Conservation (phyloP, 2,888 invertebrate genomes). For the Papilio elwesi region DNA sequence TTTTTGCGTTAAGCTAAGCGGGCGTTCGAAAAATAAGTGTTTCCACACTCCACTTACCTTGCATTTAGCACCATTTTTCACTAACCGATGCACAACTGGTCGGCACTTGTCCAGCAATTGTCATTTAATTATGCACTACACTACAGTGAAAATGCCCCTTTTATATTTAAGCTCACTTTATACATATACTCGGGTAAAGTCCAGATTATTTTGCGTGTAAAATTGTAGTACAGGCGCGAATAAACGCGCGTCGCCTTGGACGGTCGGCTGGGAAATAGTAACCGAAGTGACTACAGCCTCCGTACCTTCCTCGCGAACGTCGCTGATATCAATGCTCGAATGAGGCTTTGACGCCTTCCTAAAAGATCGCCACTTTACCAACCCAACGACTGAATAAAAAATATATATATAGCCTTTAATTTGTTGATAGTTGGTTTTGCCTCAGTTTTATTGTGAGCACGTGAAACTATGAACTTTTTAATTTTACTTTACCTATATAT, state of each 20-base stretch:
- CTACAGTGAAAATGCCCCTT: constrained; percentile 38
- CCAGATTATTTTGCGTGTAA: neutral
- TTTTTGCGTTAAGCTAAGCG: neutral
- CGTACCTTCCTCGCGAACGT: constrained; percentile 66
- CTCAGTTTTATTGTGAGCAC: constrained; percentile 14
- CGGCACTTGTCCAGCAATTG: constrained; percentile 50
- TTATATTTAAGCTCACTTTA: constrained; percentile 30
- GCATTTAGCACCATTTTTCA: constrained; percentile 76
- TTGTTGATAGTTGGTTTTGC: constrained; percentile 2
- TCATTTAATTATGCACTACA: constrained; percentile 53
- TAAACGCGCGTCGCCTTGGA: constrained; percentile 59
- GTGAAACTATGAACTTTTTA: constrained; percentile 9
- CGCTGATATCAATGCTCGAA: constrained; percentile 51
- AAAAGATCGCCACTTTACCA: constrained; percentile 43
- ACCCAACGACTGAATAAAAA: constrained; percentile 26
- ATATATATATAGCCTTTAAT: constrained; percentile 36
- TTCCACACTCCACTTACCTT: constrained; percentile 70
- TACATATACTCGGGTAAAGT: constrained; percentile 4
- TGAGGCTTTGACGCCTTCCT: constrained; percentile 64
- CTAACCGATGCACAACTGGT: constrained; percentile 50
- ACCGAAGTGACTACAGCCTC: constrained; percentile 62
- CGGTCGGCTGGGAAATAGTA: constrained; percentile 64
- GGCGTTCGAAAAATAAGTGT: constrained; percentile 39
- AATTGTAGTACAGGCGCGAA: constrained; percentile 39
- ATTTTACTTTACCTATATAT: neutral